phyloP scores from a whole-genome alignment of 2,113 vertebrate genomes.

The Pyrgilauda ruficollis region DNA sequence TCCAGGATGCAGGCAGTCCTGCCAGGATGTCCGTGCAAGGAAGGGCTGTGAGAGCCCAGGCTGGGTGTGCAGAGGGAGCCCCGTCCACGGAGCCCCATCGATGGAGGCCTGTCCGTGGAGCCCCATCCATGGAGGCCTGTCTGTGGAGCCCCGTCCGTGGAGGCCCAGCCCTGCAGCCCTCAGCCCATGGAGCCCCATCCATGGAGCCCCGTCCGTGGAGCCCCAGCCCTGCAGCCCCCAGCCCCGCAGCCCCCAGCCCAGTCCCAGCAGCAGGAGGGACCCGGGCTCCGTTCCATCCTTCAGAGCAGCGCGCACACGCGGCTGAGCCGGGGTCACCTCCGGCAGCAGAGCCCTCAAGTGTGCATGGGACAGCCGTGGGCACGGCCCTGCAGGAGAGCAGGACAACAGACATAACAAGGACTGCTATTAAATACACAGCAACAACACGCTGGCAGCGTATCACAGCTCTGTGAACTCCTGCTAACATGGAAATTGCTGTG shows the following conservation, averaged over 20 bases:
- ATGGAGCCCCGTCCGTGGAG: too few species aligned
- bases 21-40: not conserved
- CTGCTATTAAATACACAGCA: rapidly evolving
- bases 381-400: not conserved
- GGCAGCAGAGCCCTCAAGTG: rapidly evolving
- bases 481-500: not conserved
- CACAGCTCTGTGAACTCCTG: not conserved
- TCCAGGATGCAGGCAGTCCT: not conserved
- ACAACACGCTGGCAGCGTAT: not conserved
- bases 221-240: too few species aligned
- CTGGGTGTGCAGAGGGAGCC: not conserved
- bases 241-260: not conserved
- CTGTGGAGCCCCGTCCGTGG: too few species aligned
- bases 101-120: too few species aligned
- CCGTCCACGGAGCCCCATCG: not conserved
- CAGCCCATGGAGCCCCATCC: not conserved
- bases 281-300: rapidly evolving
- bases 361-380: not conserved
- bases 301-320: not conserved
- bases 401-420: not conserved
- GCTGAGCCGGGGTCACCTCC: rapidly evolving
- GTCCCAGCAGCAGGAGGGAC: not conserved
- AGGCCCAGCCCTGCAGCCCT: not conserved
- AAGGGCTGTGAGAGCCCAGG: not conserved
- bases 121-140: too few species aligned